phyloP scores from a whole-genome alignment of 1,140 invertebrate species.

The Pentalonia nigronervosa region DNA sequence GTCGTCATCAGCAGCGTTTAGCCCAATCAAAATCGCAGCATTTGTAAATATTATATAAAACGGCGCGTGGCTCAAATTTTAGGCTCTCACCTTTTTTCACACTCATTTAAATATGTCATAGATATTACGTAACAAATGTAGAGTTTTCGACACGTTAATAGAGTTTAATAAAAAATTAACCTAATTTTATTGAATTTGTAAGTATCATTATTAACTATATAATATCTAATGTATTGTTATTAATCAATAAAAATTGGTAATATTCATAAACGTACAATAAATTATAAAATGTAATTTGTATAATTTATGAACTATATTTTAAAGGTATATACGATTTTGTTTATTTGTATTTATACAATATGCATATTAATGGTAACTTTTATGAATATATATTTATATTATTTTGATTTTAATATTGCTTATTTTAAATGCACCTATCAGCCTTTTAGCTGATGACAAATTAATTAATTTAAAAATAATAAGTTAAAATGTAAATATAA shows the following conservation, averaged over 20 bases:
- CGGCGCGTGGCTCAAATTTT: background rate
- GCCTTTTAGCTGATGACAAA: too few species aligned
- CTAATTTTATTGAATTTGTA: background rate
- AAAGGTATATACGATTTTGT: too few species aligned
- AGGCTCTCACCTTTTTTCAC: background rate
- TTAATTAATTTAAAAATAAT: background rate
- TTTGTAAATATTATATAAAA: conserved; percentile 31
- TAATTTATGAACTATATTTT: too few species aligned
- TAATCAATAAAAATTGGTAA: background rate
- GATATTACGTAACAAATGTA: conserved; percentile 19
- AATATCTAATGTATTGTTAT: background rate
- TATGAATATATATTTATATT: background rate
- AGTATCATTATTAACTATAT: background rate
- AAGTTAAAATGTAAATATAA: background rate
- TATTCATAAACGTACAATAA: background rate
- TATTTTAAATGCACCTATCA: background rate
- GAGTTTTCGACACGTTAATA: background rate
- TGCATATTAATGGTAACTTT: background rate
- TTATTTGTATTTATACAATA: background rate
- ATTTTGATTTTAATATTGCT: background rate
- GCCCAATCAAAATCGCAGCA: conserved; percentile 8
- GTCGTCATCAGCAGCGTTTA: conserved; percentile 17
- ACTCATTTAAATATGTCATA: background rate
- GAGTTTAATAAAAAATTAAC: background rate
- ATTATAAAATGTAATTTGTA: too few species aligned